Evolutionary conservation across 1,140 invertebrate genomes (phyloP).

Genomic region (Galleria mellonella): DNA sequence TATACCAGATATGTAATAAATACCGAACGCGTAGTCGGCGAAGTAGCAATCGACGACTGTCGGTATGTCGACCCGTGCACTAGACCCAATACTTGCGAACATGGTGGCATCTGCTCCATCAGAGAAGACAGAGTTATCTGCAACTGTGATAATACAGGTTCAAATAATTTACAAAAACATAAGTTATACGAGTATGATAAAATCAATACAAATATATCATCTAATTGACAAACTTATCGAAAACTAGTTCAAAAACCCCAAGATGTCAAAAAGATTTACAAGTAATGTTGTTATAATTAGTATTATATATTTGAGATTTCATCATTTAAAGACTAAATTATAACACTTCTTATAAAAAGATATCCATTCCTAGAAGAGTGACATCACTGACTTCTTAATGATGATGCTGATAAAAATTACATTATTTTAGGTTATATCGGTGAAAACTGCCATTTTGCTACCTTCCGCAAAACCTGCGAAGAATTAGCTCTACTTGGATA

Average conservation of each 20-base stretch:
- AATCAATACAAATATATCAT: too few species aligned
- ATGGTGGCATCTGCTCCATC: constrained; percentile 91
- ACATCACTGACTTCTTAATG: too few species aligned
- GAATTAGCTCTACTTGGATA: constrained; percentile 90
- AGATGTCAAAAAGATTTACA: too few species aligned
- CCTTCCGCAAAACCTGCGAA: constrained; percentile 93
- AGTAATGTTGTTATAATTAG: too few species aligned
- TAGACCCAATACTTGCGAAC: constrained; percentile 91
- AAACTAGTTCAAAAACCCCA: too few species aligned
- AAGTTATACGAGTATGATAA: too few species aligned
- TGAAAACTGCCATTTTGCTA: constrained; percentile 94
- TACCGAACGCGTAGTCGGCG: constrained; percentile 86
- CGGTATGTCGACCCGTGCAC: constrained; percentile 92
- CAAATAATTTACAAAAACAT: neutral
- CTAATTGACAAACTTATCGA: too few species aligned
- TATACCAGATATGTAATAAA: constrained; percentile 83
- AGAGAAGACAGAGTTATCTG: constrained; percentile 91
- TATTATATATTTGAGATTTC: too few species aligned
- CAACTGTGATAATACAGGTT: constrained; percentile 88
- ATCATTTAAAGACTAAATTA: too few species aligned
- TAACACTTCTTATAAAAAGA: too few species aligned
- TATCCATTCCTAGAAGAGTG: too few species aligned
- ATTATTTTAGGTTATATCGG: constrained; percentile 81
- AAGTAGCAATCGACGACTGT: constrained; percentile 93
- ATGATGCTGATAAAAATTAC: too few species aligned